Evolutionary conservation across 2,113 vertebrate genomes (phyloP), one percentile per base, ranked within the genome.

Genomic region (Eolophus roseicapilla): DNA sequence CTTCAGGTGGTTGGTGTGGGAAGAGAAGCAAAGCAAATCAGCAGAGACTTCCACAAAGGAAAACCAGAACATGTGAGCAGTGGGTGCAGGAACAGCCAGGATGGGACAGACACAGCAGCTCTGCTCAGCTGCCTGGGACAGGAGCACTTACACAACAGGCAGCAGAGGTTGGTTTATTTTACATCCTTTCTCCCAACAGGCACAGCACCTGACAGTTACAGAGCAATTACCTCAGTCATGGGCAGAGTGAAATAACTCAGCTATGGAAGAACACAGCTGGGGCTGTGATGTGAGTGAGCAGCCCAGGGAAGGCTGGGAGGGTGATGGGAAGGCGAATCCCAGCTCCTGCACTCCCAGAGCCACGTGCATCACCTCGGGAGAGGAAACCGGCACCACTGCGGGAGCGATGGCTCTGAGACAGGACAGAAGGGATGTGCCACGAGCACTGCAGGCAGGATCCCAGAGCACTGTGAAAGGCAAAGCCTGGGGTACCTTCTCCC

Each of bases 241-340:
- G 46, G 74, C 35, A 67, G 47, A 41, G 31, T 29, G 53, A 88
- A 43, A 52, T 77, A 41, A 64, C 13, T 20, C 37, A 44, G 14
- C 21, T 24, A 9, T 9, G 46, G 41, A n/a, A 50, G n/a, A 68
- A 24, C 2, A 27, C 8, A 33, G 41, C 18, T 12, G 31, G 57
- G 47, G 29, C 37, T 1, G 2, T 14, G 47, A 33, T 0, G 15
- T 0, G 3, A 68, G 63, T 2, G 9, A 44, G 63, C 80, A 62
- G 47, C 35, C 82, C 65, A 11, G 21, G 19, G 4, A 17, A 20
- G 57, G 63, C 29, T 9, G 19, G 27, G 29, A 44, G 46, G 43
- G 65, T 1, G 41, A 37, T 13, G 39, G 29, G 71, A 43, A 39
- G 49, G 11, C 4, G 29, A n/a, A 21, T 13, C 60, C 50, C 33